Percentiles rank a stretch among this genome's conserved stretches.
Conservation (phyloP, 1,140 invertebrate species). For the Teleogryllus occipitalis region DNA sequence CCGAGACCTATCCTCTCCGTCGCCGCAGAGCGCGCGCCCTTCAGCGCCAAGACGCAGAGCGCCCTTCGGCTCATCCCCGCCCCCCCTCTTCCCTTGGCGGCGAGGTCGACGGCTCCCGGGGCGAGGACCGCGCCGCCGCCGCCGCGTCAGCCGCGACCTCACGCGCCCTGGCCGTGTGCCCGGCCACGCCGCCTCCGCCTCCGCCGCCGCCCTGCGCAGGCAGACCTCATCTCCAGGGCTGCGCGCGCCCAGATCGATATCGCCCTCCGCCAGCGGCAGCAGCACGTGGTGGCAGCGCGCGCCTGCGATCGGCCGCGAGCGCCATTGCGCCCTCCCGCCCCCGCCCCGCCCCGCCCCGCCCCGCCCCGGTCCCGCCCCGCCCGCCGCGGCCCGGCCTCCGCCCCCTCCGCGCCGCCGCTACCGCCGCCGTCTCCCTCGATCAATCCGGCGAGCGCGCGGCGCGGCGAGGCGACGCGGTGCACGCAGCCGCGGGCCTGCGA, state of each 20-base stretch:
- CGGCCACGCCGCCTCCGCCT: too few relatives aligned
- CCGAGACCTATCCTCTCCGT: too few relatives aligned
- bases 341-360: too few relatives aligned
- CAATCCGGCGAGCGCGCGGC: not conserved
- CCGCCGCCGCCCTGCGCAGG: not conserved
- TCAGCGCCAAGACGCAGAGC: too few relatives aligned
- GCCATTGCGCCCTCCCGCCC: too few relatives aligned
- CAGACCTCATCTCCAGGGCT: not conserved
- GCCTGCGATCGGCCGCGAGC: not conserved
- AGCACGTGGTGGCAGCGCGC: not conserved
- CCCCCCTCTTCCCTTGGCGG: too few relatives aligned
- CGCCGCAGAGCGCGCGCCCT: not conserved
- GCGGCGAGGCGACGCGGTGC: too few relatives aligned
- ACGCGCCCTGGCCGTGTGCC: not conserved
- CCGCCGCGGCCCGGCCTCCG: too few relatives aligned
- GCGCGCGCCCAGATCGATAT: not conserved
- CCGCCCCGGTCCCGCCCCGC: too few relatives aligned
- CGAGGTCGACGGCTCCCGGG: not conserved
- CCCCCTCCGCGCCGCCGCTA: too few relatives aligned
- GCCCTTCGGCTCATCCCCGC: not conserved
- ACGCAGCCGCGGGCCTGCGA: not conserved
- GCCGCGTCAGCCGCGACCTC: not conserved
- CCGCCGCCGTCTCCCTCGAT: not conserved
- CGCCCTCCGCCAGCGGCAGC: too few relatives aligned
- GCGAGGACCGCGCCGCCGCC: too few relatives aligned